Evolutionary conservation across 2,888 invertebrate genomes (phyloP).

Genomic region (Slavum lentiscoides): DNA sequence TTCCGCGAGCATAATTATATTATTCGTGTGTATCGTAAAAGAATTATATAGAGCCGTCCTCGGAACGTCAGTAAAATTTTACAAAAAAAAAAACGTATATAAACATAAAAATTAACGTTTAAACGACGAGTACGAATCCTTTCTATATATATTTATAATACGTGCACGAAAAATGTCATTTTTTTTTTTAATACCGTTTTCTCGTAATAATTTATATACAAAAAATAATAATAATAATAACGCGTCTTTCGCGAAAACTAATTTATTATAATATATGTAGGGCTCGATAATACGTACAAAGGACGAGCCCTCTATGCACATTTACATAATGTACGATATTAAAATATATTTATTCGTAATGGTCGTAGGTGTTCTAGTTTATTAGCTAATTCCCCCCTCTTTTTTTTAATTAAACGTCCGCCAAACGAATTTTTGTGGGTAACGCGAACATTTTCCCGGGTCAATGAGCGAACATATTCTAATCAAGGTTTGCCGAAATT

Average conservation of each 20-base stretch:
- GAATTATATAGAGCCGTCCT: no score
- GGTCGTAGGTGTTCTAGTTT: not conserved
- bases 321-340: not conserved
- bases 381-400: no score
- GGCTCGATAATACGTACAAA: slow-evolving; percentile 25
- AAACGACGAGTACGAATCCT: not conserved
- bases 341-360: not conserved
- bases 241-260: not conserved
- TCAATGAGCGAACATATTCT: no score
- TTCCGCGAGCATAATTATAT: no score
- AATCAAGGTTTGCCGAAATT: no score
- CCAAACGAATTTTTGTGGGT: no score
- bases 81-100: no score
- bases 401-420: no score
- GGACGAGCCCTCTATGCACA: slow-evolving; percentile 10
- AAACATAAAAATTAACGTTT: not conserved
- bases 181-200: slow-evolving; percentile 10
- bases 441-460: no score
- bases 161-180: not conserved
- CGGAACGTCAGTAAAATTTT: no score
- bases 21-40: no score
- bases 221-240: not conserved
- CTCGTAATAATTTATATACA: not conserved
- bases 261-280: not conserved
- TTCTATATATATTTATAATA: not conserved